Percentiles rank a stretch among this genome's conserved stretches.
Conservation (phyloP, 2,113 vertebrate species). For the Macquaria australasica region DNA sequence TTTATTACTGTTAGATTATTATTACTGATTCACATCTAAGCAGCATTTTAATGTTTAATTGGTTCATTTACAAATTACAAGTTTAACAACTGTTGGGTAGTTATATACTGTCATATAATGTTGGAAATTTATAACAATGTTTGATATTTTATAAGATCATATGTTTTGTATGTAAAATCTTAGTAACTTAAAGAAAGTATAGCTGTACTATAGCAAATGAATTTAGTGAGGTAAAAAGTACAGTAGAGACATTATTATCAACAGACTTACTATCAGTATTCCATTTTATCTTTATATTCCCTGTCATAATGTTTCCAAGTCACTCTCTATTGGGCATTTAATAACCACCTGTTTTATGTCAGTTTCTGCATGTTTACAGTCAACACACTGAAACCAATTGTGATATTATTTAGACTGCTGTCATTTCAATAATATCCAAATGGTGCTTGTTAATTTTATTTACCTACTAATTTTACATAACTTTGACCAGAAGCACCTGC, state of each 20-base stretch:
- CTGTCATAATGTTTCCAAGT: slow-evolving; percentile 14
- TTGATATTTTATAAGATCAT: background rate
- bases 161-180: background rate
- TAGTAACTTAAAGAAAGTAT: background rate
- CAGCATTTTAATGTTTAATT: background rate
- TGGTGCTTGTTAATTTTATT: slow-evolving; percentile 16
- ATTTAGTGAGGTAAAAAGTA: background rate
- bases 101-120: background rate
- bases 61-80: background rate
- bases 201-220: background rate
- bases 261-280: background rate
- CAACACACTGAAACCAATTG: slow-evolving; percentile 3
- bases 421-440: slow-evolving; percentile 1
- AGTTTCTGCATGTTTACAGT: slow-evolving; percentile 18
- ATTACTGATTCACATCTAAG: background rate
- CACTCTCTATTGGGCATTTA: background rate
- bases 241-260: background rate
- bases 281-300: background rate
- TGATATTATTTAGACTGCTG: slow-evolving; percentile 18
- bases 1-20: background rate
- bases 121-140: background rate
- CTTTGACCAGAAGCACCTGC: slow-evolving; percentile 1
- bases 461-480: background rate
- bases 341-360: slow-evolving; percentile 24
- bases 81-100: background rate